Percentiles rank a stretch among this genome's conserved stretches.
Conservation (phyloP, 1,140 invertebrate species). For the Scylla paramamosain region DNA sequence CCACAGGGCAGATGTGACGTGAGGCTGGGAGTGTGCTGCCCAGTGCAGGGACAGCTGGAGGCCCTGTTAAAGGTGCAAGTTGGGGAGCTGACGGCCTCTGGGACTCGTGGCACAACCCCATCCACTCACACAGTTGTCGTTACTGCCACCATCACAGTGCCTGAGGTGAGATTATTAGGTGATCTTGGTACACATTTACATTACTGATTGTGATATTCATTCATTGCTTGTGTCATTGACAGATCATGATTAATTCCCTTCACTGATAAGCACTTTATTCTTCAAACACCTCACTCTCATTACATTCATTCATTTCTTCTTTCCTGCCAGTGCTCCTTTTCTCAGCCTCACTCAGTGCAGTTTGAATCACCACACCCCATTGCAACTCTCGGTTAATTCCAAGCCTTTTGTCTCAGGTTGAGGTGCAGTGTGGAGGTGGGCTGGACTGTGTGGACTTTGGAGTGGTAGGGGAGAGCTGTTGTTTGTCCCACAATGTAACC, state of each 20-base stretch:
- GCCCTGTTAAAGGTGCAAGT: slow-evolving; percentile 51
- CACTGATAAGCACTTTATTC: too few species aligned
- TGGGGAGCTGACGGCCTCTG: slow-evolving; percentile 35
- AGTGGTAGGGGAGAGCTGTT: slow-evolving; percentile 56
- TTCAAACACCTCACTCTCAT: too few species aligned
- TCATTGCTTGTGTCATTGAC: too few species aligned
- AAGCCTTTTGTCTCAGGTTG: background rate
- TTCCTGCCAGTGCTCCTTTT: too few species aligned
- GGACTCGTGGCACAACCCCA: background rate
- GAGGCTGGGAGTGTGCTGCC: slow-evolving; percentile 47
- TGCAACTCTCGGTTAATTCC: too few species aligned
- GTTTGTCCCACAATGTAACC: background rate
- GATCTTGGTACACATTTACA: too few species aligned
- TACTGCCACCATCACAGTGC: slow-evolving; percentile 49
- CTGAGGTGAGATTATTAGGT: slow-evolving; percentile 46
- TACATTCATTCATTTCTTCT: too few species aligned
- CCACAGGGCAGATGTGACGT: slow-evolving; percentile 49
- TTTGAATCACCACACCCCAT: too few species aligned
- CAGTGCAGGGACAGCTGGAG: slow-evolving; percentile 30
- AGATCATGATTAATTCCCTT: too few species aligned
- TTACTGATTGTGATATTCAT: too few species aligned
- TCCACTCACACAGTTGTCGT: slow-evolving; percentile 53
- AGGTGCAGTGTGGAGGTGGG: slow-evolving; percentile 46
- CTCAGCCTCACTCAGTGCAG: too few species aligned
- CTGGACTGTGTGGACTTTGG: slow-evolving; percentile 51